Base-by-base conservation (phyloP, 2,888 invertebrate species). In the Rhagophthalmus giganteus region DNA sequence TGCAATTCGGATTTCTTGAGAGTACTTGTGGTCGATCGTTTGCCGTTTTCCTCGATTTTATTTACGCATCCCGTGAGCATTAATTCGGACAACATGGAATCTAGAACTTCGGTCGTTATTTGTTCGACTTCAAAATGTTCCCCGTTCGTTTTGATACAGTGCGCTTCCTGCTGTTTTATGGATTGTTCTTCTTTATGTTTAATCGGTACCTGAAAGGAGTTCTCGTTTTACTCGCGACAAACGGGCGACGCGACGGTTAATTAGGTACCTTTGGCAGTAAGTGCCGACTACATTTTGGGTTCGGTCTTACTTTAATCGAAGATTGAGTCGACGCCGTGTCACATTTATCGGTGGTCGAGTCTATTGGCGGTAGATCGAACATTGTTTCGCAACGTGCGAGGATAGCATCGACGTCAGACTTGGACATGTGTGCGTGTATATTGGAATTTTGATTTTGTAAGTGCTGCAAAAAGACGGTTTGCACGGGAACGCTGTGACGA, bases 61-160 rank as follows among this genome's bases (percentile, higher is more conserved):
- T 15, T 34, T 34, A 12, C 20, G 11, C 10, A 38, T 1, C 60
- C 62, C n/a, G 58, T 45, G 9, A 58, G 46, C 20, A 60, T 62
- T 15, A 67, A 34, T 28, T 67, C 67, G 8, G 58, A 34, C 2
- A 67, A 50, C 27, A 67, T 60, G 6, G 57, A 58, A 26, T 65
- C 63, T 12, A 67, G 37, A 3, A 64, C 60, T n/a, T 66, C 64
- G 0, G 66, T 57, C 11, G 64, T 60, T 2, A 65, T 59, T 34
- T 63, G 60, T 53, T 67, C 63, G 2, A 65, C 64, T 25, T 61
- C 59, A 1, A 62, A 39, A 2, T 54, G 54, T 33, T 62, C 58
- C 0, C 53, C 44, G 12, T 20, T 35, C 11, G n/a, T 16, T 10
- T 10, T 16, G 1, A 9, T 14, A 7, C 9, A n/a, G 5, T 33